Evolutionary conservation across 2,888 invertebrate species (phyloP).

Genomic region (Acheta domesticus): DNA sequence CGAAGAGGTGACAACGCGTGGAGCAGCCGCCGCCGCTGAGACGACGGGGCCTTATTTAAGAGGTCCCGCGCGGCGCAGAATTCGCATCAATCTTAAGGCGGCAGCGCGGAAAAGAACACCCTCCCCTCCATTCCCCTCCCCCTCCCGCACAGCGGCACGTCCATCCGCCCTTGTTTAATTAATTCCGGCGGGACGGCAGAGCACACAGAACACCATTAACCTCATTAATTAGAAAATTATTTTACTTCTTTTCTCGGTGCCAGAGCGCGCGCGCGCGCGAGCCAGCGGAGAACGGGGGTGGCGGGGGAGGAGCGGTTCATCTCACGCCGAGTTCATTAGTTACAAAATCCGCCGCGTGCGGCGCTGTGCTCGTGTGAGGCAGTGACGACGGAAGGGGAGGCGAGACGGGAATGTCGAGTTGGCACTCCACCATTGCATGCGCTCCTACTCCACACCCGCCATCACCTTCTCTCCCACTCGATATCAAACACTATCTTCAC

Average conservation of each 20-base stretch:
- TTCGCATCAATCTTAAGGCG: too few species aligned
- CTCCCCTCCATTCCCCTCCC: background rate
- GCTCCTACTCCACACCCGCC: background rate
- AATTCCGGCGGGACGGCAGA: background rate
- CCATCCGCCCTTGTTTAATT: background rate
- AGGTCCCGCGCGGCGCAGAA: too few species aligned
- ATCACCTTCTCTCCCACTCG: too few species aligned
- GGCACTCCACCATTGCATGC: background rate
- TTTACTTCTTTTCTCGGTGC: background rate
- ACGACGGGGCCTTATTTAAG: too few species aligned
- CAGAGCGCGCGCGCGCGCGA: background rate
- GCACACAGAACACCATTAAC: slow-evolving; percentile 18
- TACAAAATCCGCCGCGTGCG: background rate
- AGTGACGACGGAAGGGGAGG: background rate
- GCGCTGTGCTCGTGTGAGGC: background rate
- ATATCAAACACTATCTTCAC: fast-evolving
- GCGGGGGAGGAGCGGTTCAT: background rate
- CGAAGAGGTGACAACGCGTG: too few species aligned
- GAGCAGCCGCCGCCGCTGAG: too few species aligned
- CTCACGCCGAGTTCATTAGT: background rate
- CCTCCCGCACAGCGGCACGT: background rate
- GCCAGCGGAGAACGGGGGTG: too few species aligned
- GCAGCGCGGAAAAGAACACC: background rate
- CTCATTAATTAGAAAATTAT: slow-evolving; percentile 18
- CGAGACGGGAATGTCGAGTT: background rate